These are phyloP conservation scores for Nothoprocta pentlandii DNA, from an alignment of 2,113 vertebrate genomes.

Conservation along the genomic window DNA sequence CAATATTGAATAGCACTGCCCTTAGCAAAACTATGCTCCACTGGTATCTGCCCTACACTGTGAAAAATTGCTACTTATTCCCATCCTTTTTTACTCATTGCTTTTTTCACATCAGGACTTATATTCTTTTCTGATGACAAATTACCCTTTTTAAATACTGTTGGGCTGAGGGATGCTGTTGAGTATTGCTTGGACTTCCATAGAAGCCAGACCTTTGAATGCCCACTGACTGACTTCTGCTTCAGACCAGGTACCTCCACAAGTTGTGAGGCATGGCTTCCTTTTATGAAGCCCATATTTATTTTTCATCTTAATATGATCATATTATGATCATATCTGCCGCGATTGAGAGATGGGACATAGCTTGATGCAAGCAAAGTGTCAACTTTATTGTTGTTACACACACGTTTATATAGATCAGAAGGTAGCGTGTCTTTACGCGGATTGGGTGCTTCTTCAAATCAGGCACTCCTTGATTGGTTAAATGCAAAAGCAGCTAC, in stretches of 20 bases:
- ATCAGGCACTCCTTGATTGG: too few species aligned
- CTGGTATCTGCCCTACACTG: background rate
- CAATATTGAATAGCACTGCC: background rate
- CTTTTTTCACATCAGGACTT: background rate
- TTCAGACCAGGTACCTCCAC: fast-evolving
- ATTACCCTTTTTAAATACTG: background rate
- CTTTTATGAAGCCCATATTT: background rate
- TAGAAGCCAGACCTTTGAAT: fast-evolving
- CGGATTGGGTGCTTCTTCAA: too few species aligned
- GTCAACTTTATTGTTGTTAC: too few species aligned
- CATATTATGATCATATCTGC: background rate
- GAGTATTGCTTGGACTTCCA: background rate
- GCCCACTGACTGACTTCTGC: background rate
- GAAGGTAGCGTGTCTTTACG: too few species aligned
- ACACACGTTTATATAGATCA: too few species aligned
- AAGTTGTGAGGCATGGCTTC: background rate
- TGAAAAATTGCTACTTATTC: background rate
- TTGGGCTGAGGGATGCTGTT: background rate
- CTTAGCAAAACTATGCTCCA: background rate
- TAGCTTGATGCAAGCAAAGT: too few species aligned
- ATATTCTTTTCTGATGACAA: background rate
- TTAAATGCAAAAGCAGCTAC: too few species aligned
- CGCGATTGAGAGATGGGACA: too few species aligned
- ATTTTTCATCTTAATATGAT: background rate
- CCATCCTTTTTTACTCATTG: background rate